A percentile compares a stretch with the other conserved stretches of the same genome.
Evolutionary conservation across 1,140 invertebrate genomes (phyloP).

Genomic region (Drosophila erecta): DNA sequence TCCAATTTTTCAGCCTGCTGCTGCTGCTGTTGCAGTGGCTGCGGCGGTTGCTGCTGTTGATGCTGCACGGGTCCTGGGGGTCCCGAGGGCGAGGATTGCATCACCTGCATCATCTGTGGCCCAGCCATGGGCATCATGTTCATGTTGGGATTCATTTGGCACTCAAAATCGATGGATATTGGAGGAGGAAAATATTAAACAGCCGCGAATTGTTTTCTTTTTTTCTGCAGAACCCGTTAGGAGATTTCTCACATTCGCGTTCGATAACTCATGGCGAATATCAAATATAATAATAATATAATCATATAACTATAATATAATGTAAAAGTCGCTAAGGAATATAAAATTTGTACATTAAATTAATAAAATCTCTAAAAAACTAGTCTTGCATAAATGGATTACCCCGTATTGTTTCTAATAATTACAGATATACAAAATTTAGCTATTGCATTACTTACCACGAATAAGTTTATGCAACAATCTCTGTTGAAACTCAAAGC

Average conservation of each 20-base stretch:
- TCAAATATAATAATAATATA: not conserved
- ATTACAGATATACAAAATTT: no score
- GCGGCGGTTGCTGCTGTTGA: slow-evolving; percentile 85
- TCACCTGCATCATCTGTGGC: slow-evolving; percentile 78
- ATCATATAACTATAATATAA: not conserved
- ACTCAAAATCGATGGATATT: slow-evolving; percentile 3
- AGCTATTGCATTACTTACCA: no score
- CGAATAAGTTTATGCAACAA: no score
- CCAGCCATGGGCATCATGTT: slow-evolving; percentile 79
- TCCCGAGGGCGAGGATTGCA: slow-evolving; percentile 77
- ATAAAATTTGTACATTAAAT: no score
- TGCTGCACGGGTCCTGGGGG: slow-evolving; percentile 85
- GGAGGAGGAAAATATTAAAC: not conserved
- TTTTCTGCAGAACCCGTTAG: not conserved
- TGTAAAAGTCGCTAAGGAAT: not conserved
- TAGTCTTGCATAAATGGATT: no score
- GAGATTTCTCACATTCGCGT: not conserved
- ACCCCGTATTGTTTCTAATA: no score
- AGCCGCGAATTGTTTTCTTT: not conserved
- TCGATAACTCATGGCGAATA: not conserved
- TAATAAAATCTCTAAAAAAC: no score
- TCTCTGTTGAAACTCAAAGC: no score
- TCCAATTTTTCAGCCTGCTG: slow-evolving; percentile 91
- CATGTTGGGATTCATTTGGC: slow-evolving; percentile 79
- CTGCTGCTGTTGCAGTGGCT: slow-evolving; percentile 86